These are phyloP conservation scores for Cyphomyrmex costatus DNA, from an alignment of 1,140 invertebrate species.

Conservation along the genomic window DNA sequence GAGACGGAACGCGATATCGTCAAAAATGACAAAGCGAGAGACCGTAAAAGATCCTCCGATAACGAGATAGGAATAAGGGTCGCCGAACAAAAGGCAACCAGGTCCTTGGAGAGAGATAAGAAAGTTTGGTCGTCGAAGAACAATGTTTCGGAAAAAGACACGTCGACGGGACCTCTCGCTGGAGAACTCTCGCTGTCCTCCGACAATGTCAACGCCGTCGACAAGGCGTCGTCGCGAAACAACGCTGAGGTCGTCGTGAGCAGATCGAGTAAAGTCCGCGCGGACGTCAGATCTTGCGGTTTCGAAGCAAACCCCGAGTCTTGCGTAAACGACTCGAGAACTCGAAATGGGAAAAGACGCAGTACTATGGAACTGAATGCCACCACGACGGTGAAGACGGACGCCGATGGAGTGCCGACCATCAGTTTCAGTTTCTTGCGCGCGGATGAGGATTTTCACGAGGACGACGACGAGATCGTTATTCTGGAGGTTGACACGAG, in stretches of 20 bases:
- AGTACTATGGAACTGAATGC: conserved; percentile 83
- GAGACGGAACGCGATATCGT: not conserved
- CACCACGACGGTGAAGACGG: conserved; percentile 77
- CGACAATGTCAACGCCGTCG: not conserved
- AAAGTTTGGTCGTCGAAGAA: not conserved
- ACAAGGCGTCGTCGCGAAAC: conserved; percentile 73
- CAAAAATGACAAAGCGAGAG: not conserved
- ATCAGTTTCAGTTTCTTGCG: conserved; percentile 84
- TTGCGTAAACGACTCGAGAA: conserved; percentile 1
- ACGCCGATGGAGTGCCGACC: conserved; percentile 81
- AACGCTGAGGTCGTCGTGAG: conserved; percentile 64
- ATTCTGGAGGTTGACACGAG: conserved; percentile 49
- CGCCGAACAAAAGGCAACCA: not conserved
- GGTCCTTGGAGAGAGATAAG: not conserved
- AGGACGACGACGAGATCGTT: not conserved
- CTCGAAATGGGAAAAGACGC: conserved; percentile 69
- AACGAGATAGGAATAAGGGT: not conserved
- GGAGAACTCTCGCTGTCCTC: not conserved
- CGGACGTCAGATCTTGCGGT: not conserved
- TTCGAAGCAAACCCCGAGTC: not conserved
- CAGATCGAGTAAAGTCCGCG: conserved; percentile 20
- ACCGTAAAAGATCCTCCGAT: not conserved
- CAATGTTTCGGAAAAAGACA: not conserved
- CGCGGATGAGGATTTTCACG: conserved; percentile 65
- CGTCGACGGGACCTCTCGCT: no score